Evolutionary conservation across 2,797 vertebrate genomes (phyloP), one percentile per base, ranked within the genome.

Genomic region (Myotis daubentonii): DNA sequence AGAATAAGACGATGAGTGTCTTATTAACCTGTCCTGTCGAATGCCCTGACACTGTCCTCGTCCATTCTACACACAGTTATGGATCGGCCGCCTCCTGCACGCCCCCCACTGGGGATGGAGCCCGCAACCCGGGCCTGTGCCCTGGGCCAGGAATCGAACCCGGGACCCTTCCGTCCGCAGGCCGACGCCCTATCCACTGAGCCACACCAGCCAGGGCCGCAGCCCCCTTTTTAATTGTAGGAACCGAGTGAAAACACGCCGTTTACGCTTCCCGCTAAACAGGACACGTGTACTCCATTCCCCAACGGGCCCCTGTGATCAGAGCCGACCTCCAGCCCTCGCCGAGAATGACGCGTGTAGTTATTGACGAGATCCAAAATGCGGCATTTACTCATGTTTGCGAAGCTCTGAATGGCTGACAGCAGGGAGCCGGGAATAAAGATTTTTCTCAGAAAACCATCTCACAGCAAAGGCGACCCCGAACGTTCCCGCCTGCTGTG

Each of bases 271-370:
- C 28, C 71, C 30, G 19, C 25, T 12, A 60, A 83, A 51, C 30
- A 57, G 20, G 44, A 84, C 79, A 80, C 0, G 8, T 2, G 15
- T 1, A 19, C 1, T 74, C 65, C 33, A 5, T 6, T 17, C 49
- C 41, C 30, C 49, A 55, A 20, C 30, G 11, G 5, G 47, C 86
- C 41, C 22, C 23, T 47, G 0, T 3, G 8, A 6, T 4, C 3
- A 6, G 30, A 71, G 6, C 23, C 16, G 28, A 5, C 12, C 6
- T 16, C 38, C 20, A 51, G 70, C 20, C 53, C 0, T 8, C 22
- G 4, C 86, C 20, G 28, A 38, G 36, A 22, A 60, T 41, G 66
- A 65, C 16, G 13, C 23, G 0, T 1, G 5, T 16, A 16, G 22
- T 36, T 38, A 22, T 76, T 60, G 23, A 1, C 0, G 23, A 53